These are phyloP conservation scores for Spea multiplicata DNA, from an alignment of 2,113 vertebrate species.

Conservation along the genomic window DNA sequence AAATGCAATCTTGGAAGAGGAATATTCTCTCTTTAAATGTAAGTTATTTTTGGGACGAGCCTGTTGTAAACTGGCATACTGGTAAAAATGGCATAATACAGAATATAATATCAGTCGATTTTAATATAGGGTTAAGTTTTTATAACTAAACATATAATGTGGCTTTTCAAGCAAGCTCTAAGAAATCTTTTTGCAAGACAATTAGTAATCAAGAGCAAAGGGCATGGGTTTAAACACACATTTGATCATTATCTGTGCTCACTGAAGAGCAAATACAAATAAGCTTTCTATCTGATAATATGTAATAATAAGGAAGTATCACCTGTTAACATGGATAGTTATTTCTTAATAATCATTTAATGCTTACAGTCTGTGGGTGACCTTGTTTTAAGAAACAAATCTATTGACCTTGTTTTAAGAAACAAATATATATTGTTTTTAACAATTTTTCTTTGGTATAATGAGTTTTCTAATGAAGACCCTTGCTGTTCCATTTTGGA, in stretches of 20 bases:
- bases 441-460: not conserved
- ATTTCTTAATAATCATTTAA: conserved; percentile 5
- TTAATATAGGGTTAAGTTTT: not conserved
- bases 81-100: too few relatives aligned
- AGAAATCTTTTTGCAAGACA: conserved; percentile 3
- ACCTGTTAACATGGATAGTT: not conserved
- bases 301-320: conserved; percentile 18
- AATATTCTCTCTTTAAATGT: too few relatives aligned
- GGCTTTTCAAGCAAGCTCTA: not conserved
- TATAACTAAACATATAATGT: not conserved
- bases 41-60: too few relatives aligned
- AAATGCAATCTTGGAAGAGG: too few relatives aligned
- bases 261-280: not conserved
- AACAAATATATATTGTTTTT: conserved; percentile 10
- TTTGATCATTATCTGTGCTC: conserved; percentile 6
- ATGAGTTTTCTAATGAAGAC: too few relatives aligned
- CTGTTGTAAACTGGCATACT: too few relatives aligned
- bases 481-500: too few relatives aligned
- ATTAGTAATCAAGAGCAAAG: conserved; percentile 2
- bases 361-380: not conserved
- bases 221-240: conserved; percentile 2
- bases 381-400: not conserved
- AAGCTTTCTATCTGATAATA: not conserved
- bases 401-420: not conserved
- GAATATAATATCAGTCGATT: too few relatives aligned